phyloP scores from a whole-genome alignment of 1,140 invertebrate species.

The Formica exsecta region DNA sequence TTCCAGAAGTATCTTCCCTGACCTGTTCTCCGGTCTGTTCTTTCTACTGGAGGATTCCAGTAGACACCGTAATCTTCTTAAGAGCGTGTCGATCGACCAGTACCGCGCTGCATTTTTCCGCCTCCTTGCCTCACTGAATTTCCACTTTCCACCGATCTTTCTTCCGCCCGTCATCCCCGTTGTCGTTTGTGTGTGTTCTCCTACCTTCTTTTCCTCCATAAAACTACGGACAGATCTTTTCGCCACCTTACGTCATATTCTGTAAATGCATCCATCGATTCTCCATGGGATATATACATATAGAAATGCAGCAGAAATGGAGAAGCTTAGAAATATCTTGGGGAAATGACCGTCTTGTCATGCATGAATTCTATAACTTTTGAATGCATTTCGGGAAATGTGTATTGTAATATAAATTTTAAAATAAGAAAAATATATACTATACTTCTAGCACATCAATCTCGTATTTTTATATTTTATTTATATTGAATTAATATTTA shows the following conservation, averaged over 20 bases:
- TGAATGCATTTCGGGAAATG: not conserved
- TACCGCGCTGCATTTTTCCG: conserved; percentile 73
- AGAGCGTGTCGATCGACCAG: conserved; percentile 75
- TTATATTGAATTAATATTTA: no score
- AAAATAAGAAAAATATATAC: not conserved
- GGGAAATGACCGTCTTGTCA: not conserved
- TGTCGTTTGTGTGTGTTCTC: conserved; percentile 16
- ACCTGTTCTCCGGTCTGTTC: conserved; percentile 40
- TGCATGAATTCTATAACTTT: not conserved
- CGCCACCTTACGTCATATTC: conserved; percentile 34
- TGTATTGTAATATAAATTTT: not conserved
- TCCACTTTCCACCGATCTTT: conserved; percentile 69
- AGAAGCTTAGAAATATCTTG: not conserved
- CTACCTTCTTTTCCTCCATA: not conserved
- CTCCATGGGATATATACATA: not conserved
- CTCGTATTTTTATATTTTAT: no score
- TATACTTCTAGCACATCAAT: no score
- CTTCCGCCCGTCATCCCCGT: conserved; percentile 61
- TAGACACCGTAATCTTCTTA: conserved; percentile 75
- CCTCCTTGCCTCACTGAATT: conserved; percentile 74
- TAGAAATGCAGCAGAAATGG: not conserved
- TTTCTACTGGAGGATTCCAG: conserved; percentile 17
- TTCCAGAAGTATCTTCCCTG: conserved; percentile 58
- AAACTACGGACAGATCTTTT: conserved; percentile 31
- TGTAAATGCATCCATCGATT: conserved; percentile 22